Evolutionary conservation across 2,888 invertebrate species (phyloP).

Genomic region (Theristus sp.): DNA sequence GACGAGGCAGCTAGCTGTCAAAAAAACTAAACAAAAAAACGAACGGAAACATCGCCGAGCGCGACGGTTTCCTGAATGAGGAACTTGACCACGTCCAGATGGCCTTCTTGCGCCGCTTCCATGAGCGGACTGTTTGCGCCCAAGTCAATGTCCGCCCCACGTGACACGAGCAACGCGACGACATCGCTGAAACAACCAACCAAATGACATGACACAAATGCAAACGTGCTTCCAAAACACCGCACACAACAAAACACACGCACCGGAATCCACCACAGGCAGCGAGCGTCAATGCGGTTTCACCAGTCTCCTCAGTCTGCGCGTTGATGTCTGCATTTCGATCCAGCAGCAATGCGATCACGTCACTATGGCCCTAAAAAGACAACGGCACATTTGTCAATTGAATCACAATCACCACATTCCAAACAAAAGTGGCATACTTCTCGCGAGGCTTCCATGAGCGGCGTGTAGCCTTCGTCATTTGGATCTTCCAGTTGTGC

Average conservation of each 20-base stretch:
- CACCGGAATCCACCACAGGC: conserved; percentile 62
- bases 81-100: conserved; percentile 59
- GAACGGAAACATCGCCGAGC: not conserved
- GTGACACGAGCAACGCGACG: conserved; percentile 79
- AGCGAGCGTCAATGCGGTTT: conserved; percentile 77
- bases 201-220: not conserved
- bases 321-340: conserved; percentile 72
- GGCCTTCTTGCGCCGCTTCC: conserved; percentile 97
- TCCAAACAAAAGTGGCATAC: too few species aligned
- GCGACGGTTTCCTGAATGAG: conserved; percentile 24
- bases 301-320: conserved; percentile 94
- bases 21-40: not conserved
- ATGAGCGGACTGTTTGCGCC: conserved; percentile 90
- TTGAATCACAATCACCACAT: too few species aligned
- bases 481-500: conserved; percentile 80
- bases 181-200: conserved; percentile 43
- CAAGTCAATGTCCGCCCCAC: conserved; percentile 78
- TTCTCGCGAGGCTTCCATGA: conserved; percentile 98
- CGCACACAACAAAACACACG: not conserved
- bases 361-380: conserved; percentile 81
- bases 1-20: too few species aligned
- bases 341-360: conserved; percentile 72
- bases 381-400: too few species aligned
- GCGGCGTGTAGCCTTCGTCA: conserved; percentile 94
- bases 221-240: not conserved